Conservation (phyloP, 2,888 invertebrate species). For the Dermolepida albohirtum region DNA sequence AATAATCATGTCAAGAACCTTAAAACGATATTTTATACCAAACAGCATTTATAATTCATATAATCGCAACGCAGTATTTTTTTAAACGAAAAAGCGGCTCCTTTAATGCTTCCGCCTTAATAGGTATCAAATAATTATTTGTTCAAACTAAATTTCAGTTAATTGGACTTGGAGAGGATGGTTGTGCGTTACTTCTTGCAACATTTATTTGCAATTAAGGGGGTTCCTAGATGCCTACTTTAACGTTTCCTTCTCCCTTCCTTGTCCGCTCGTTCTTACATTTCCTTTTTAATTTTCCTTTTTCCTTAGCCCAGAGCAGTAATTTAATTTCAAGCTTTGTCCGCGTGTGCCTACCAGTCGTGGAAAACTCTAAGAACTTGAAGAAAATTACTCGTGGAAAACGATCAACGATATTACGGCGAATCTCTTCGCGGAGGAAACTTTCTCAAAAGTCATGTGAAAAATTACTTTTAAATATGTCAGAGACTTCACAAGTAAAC, state of each 20-base stretch:
- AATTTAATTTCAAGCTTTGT: slow-evolving; percentile 27
- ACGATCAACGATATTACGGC: background rate
- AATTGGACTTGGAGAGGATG: slow-evolving; percentile 7
- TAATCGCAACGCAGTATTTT: too few species aligned
- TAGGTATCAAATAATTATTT: slow-evolving; percentile 20
- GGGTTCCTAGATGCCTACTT: slow-evolving; percentile 5
- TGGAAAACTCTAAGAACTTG: too few species aligned
- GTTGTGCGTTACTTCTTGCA: slow-evolving; percentile 7
- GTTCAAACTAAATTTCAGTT: slow-evolving; percentile 14
- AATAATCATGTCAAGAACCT: too few species aligned
- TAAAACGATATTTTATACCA: too few species aligned
- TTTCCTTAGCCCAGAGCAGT: slow-evolving; percentile 8
- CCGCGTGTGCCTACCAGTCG: background rate
- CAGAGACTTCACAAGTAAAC: slow-evolving; percentile 4
- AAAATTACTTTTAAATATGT: slow-evolving; percentile 23
- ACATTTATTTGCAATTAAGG: slow-evolving; percentile 24
- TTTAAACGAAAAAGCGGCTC: too few species aligned
- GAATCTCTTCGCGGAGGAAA: slow-evolving; percentile 1
- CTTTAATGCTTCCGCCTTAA: too few species aligned
- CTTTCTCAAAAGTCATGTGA: slow-evolving; percentile 16
- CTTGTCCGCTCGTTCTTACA: background rate
- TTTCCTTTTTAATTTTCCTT: slow-evolving; percentile 14
- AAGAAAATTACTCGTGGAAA: background rate
- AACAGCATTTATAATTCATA: too few species aligned
- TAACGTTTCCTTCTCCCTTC: background rate